These are phyloP conservation scores for Corythornis madagascariensis DNA, from an alignment of 2,113 vertebrate genomes.

Conservation along the genomic window DNA sequence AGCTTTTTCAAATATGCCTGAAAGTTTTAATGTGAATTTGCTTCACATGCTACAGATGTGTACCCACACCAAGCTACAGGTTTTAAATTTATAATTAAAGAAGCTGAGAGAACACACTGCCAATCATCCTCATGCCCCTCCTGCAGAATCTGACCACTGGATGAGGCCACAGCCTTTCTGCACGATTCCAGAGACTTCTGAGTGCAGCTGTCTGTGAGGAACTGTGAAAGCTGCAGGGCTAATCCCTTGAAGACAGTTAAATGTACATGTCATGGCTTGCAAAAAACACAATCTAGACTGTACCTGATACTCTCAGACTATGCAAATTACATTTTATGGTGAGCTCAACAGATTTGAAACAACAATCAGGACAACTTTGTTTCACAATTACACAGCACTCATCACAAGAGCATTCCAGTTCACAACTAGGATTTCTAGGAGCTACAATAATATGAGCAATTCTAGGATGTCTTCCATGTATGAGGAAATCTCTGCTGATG, in stretches of 20 bases:
- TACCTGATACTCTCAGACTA: background rate
- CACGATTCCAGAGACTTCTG: background rate
- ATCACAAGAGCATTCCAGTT: background rate
- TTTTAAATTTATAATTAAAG: background rate
- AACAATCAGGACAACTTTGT: background rate
- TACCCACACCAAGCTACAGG: background rate
- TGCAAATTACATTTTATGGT: background rate
- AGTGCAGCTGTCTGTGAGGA: background rate
- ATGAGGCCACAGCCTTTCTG: background rate
- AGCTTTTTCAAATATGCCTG: background rate
- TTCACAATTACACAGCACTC: background rate
- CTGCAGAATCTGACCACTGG: background rate
- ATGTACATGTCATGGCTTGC: background rate
- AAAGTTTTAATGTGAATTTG: background rate
- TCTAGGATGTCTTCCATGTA: background rate
- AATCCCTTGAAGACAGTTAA: background rate
- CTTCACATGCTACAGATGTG: background rate
- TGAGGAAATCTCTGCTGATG: background rate
- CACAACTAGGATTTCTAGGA: background rate
- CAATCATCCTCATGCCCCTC: rapidly evolving
- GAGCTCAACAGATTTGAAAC: background rate
- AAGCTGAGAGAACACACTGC: background rate
- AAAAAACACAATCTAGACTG: background rate
- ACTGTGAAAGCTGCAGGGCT: background rate
- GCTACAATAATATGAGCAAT: background rate